Conservation (phyloP, 1,140 invertebrate species). For the Hylaeus anthracinus region DNA sequence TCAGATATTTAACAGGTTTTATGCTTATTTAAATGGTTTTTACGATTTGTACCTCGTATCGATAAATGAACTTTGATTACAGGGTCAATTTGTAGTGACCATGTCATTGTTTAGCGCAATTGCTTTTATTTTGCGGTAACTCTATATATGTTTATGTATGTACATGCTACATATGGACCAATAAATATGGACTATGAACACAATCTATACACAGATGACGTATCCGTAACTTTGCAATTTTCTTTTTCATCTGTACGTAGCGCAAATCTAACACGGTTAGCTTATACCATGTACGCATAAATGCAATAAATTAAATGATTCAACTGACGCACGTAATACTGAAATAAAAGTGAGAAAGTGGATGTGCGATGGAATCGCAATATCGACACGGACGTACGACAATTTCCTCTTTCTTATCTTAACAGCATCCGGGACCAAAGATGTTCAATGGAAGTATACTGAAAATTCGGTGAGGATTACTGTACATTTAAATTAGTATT, state of each 20-base stretch:
- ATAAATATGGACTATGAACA: neutral
- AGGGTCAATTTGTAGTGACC: neutral
- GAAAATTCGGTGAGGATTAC: conserved; percentile 27
- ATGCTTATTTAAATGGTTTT: neutral
- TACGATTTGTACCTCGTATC: neutral
- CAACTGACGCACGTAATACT: neutral
- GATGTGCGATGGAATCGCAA: neutral
- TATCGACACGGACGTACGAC: neutral
- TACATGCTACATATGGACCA: too few species aligned
- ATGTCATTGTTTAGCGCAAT: conserved; percentile 15
- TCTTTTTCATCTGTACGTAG: neutral
- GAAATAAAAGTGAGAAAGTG: conserved; percentile 1
- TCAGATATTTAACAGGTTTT: neutral
- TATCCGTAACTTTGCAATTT: neutral
- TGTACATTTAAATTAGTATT: neutral
- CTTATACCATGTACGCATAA: neutral
- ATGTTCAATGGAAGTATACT: conserved; percentile 3
- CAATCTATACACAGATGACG: neutral
- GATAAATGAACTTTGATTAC: neutral
- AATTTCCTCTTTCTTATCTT: conserved; percentile 29
- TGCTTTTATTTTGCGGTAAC: neutral
- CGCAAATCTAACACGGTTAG: neutral
- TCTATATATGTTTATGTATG: too few species aligned
- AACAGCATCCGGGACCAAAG: conserved; percentile 32
- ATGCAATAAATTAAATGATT: neutral